Base-by-base conservation (phyloP, 2,797 vertebrate genomes). In the Thalassophryne amazonica region DNA sequence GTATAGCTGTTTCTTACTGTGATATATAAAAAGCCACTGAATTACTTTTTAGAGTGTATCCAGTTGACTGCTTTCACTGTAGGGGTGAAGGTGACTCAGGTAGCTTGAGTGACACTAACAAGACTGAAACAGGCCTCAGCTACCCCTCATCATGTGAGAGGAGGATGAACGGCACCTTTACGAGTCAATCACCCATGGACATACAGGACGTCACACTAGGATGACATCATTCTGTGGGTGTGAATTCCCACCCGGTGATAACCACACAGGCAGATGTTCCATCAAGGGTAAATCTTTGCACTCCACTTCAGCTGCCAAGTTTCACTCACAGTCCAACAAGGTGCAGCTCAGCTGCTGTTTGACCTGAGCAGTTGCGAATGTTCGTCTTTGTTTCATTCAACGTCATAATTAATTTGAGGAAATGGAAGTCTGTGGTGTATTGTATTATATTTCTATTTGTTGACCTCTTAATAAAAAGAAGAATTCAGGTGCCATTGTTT, bases 101-200 rank as follows among this genome's bases (percentile, higher is more conserved):
- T 43, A 27, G 34, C 35, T 15, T 71, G 71, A 86, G 53, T 76
- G 79, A 68, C 73, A 73, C 69, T 81, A 79, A 80, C 71, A 69
- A 81, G 75, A 49, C 49, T 61, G 15, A 56, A 76, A 60, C 40
- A 34, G 32, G 34, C 12, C 36, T 13, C 37, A 66, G 40, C 41
- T 35, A 43, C 40, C 30, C 46, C 48, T 33, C 29, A 37, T 61
- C 75, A 50, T 53, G 62, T 49, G 59, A 76, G 42, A 30, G 33
- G 23, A 60, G 61, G 58, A n/a, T 64, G 74, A 66, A 63, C 28
- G 49, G 56, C 71, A 73, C 50, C 57, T 73, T 70, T 67, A 63
- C 65, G 58, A 73, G 68, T 85, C 67, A 78, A 73, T 81, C 73
- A 71, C 55, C 49, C 39, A 27, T 33, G 50, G 55, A 69, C 69